These are phyloP conservation scores for Cepaea hortensis DNA, from an alignment of 2,888 invertebrate genomes.

Conservation along the genomic window DNA sequence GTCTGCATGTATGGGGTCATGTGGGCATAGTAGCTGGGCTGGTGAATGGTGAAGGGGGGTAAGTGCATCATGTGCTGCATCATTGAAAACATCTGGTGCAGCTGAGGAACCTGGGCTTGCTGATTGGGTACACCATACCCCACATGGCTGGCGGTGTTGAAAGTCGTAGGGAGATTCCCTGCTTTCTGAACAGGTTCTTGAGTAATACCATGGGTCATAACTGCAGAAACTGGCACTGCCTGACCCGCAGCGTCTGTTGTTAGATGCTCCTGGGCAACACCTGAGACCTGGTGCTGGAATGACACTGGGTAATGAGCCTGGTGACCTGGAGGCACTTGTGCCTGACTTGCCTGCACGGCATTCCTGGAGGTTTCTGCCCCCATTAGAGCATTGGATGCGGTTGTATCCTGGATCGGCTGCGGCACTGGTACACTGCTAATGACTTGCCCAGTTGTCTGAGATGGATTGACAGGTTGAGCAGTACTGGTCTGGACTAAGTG, in stretches of 20 bases:
- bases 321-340: constrained; percentile 48
- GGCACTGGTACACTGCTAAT: background rate
- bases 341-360: background rate
- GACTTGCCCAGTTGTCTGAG: background rate
- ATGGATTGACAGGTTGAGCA: background rate
- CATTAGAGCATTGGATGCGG: background rate
- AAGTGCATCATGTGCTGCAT: constrained; percentile 50
- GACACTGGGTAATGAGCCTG: constrained; percentile 7
- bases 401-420: constrained; percentile 16
- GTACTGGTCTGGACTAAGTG: background rate
- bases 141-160: constrained; percentile 19
- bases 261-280: constrained; percentile 4
- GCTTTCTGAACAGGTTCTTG: constrained; percentile 25
- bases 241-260: constrained; percentile 2
- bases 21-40: constrained; percentile 50
- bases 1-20: constrained; percentile 46
- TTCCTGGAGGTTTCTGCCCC: constrained; percentile 1
- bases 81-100: constrained; percentile 35
- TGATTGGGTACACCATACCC: constrained; percentile 36
- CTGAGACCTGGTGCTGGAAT: constrained; percentile 12
- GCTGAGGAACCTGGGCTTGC: constrained; percentile 47
- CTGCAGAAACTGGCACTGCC: background rate
- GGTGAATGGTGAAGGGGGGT: constrained; percentile 40
- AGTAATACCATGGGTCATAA: background rate
- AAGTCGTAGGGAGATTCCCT: constrained; percentile 20